These are phyloP conservation scores for Diplazon laetatorius DNA, from an alignment of 2,888 invertebrate genomes.

Conservation along the genomic window DNA sequence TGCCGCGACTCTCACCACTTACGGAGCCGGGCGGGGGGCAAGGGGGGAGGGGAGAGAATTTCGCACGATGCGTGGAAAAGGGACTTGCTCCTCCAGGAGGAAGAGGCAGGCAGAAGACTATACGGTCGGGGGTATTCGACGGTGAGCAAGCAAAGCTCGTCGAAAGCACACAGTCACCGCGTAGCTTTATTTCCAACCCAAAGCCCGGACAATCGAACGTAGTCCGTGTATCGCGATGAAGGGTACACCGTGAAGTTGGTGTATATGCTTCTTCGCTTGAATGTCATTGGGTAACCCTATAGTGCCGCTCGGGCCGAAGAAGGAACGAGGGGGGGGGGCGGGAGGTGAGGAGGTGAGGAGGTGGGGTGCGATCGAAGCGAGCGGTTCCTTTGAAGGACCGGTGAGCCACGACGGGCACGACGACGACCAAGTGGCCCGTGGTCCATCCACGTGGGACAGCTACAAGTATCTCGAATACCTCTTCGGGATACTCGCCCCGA, in stretches of 20 bases:
- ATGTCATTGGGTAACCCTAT: conserved; percentile 64
- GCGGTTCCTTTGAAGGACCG: conserved; percentile 79
- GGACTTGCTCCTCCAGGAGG: neutral
- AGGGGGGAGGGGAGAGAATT: too few relatives aligned
- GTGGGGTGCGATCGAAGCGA: conserved; percentile 63
- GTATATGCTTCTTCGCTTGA: conserved; percentile 61
- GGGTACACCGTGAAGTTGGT: conserved; percentile 26
- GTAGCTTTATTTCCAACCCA: too few relatives aligned
- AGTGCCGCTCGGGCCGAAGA: too few relatives aligned
- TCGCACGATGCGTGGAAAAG: too few relatives aligned
- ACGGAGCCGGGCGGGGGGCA: too few relatives aligned
- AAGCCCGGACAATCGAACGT: conserved; percentile 36
- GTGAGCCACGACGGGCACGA: conserved; percentile 72
- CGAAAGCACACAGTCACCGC: conserved; percentile 28
- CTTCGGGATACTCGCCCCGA: conserved; percentile 74
- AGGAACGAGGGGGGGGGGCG: too few relatives aligned
- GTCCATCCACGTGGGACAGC: conserved; percentile 80
- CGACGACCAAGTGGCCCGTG: conserved; percentile 76
- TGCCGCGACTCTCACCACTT: too few relatives aligned
- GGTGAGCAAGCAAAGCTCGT: conserved; percentile 28
- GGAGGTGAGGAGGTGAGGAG: conserved; percentile 40
- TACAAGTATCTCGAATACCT: conserved; percentile 82
- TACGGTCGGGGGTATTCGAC: neutral
- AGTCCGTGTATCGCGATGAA: conserved; percentile 12
- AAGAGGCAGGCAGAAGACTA: too few relatives aligned